Evolutionary conservation across 2,797 vertebrate genomes (phyloP), one percentile per base, ranked within the genome.

Genomic region (Lagodon rhomboides): DNA sequence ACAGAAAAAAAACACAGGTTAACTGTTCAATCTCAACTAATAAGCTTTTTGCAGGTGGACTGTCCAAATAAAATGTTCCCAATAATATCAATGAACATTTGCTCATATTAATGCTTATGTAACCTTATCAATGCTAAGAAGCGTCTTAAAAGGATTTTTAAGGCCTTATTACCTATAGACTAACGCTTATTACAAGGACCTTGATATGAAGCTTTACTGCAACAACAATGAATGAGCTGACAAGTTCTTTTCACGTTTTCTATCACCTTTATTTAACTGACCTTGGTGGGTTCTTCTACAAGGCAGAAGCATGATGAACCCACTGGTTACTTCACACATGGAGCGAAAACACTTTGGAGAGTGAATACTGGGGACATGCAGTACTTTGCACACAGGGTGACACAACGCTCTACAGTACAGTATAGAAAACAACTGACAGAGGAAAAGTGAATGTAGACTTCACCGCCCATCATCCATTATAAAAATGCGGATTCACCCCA

Each of bases 261-360:
- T 58, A 77, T 72, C 93, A 93, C 93, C 95, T 96, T 94, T 97
- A 98, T 98, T 97, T 94, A 95, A 94, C 86, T 87, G 95, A 94
- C 94, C 94, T 95, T 92, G 94, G 94, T 96, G 91, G 96, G 95
- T 95, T 96, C 95, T 93, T 93, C 95, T 96, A 96, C 68, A 87
- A 97, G 96, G 96, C 96, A 95, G 95, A 97, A 96, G 95, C 96
- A 95, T 93, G 91, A 96, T 94, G 94, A 95, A 95, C 92, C 91
- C 95, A 96, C 94, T 93, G 90, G 93, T 76, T 89, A 91, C 73
- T 93, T 95, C 94, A 97, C 95, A 98, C 93, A 94, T 87, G 95
- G 73, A 88, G 95, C 95, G 94, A 94, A 80, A 95, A 91, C 94
- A 95, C 93, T 95, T 91, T 90, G 85, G 68, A 68, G 69, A 71